Base-by-base conservation (phyloP, 2,113 vertebrate species). In the Apaloderma vittatum region DNA sequence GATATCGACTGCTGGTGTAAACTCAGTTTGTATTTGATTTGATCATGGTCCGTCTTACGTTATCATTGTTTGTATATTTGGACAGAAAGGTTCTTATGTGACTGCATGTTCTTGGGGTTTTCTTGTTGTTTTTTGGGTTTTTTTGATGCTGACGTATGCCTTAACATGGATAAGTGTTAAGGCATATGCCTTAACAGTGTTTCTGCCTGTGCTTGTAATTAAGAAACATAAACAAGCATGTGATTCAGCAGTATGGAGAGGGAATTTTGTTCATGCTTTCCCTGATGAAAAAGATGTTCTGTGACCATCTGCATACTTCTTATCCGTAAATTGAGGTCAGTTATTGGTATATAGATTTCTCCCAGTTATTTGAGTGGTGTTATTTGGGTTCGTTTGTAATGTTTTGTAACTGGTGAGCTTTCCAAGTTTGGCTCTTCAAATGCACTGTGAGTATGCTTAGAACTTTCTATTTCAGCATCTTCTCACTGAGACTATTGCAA, bases 381-480 rank as follows among this genome's bases (percentile, higher is more conserved):
- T 90, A 70, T 70, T 82, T 88, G 71, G 63, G 71, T 88, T 92
- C 46, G 32, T 62, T 80, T 54, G 46, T 73, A 24, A 36, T 40
- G 71, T 63, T 90, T 62, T 86, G 62, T 71, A 88, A 32, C 45
- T 59, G 46, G 78, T 78, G 61, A 90, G 66, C 49, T 92, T 93
- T 90, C 71, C 63, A 70, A 29, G 72, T 66, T 32, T 88, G 86
- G 21, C 55, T 84, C 79, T 82, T 68, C 62, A 86, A 76, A 74
- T 15, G 51, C 37, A 13, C 55, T 51, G 19, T 49, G 34, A 71
- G 36, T 79, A 32, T 94, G 22, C 46, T 88, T 86, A 40, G 62
- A 96, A 59, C 84, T 93, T 96, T 87, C 43, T 48, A 22, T 75
- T 67, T 86, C 81, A 45, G 88, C 74, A 91, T 88, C 63, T 8